Percentiles rank a stretch among this genome's conserved stretches.
phyloP scores from a whole-genome alignment of 1,140 invertebrate genomes.

The Caenorhabditis brenneri region DNA sequence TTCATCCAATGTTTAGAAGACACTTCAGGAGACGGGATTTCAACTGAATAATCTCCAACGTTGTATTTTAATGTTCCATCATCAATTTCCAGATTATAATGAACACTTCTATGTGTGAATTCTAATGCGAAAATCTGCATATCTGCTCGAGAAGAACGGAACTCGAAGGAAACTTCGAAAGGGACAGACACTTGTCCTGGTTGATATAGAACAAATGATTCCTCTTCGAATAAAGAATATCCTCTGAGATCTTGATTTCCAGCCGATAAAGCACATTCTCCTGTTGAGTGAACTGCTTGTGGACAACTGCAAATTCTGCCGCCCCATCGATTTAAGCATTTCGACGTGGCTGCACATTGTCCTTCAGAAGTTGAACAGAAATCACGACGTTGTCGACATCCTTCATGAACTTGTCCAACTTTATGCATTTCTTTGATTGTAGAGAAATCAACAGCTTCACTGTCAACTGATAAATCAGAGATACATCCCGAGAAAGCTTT shows the following conservation, averaged over 20 bases:
- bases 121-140: conserved; percentile 65
- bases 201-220: conserved; percentile 60
- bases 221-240: conserved; percentile 59
- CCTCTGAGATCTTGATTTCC: conserved; percentile 35
- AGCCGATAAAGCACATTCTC: not conserved
- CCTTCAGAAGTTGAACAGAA: conserved; percentile 45
- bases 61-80: conserved; percentile 57
- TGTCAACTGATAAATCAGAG: conserved; percentile 62
- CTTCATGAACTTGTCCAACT: conserved; percentile 62
- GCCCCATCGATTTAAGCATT: conserved; percentile 64
- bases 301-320: conserved; percentile 61
- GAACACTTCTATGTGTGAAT: conserved; percentile 61
- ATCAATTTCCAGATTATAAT: conserved; percentile 67
- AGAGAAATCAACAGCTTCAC: conserved; percentile 63
- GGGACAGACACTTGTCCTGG: conserved; percentile 50
- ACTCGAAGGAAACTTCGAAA: conserved; percentile 63
- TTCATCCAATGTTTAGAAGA: conserved; percentile 45
- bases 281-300: conserved; percentile 58
- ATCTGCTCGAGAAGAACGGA: conserved; percentile 63
- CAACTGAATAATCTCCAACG: conserved; percentile 16
- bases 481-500: conserved; percentile 61
- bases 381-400: conserved; percentile 56
- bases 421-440: conserved; percentile 62
- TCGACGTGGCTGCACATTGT: conserved; percentile 55
- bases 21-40: conserved; percentile 39